Evolutionary conservation across 2,797 vertebrate species (phyloP), one percentile per base, ranked within the genome.

Genomic region (Chloroceryle inda): DNA sequence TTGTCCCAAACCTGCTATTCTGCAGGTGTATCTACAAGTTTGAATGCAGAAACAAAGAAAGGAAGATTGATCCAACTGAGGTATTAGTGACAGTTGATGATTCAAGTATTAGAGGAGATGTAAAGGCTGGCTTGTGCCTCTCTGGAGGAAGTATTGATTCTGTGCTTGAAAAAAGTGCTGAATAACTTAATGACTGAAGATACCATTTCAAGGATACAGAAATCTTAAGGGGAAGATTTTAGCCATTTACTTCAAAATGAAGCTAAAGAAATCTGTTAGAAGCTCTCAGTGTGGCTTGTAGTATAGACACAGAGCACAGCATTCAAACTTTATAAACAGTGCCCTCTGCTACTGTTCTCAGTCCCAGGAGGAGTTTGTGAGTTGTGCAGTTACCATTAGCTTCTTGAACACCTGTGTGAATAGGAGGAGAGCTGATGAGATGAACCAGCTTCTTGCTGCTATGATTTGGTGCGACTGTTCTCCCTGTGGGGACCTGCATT

Each of bases 401-500:
- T 71, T 62, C 49, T 72, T 68, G 42, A n/a, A 11, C 20, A 44
- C 17, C 11, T 50, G 0, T 53, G 75, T 81, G 83, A 42, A 67
- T 45, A 44, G 17, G 35, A 76, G 62, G 55, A 62, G 67, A 44
- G 35, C 2, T 58, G 79, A 55, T 69, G 29, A 64, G 45, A 11
- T 63, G 45, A 80, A 21, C 11, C 17, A 66, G 15, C 9, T 77
- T 58, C 79, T 83, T 67, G 42, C 37, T 88, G 67, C 7, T 73
- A 7, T 2, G 13, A 37, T 27, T 73, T 16, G 7, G 23, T 71
- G 35, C 24, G 64, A 11, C 33, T 69, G 7, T 76, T 29, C 11
- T 87, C 22, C 13, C 81, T 0, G 0, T 35, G 33, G 7, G 33
- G 7, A 23, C 17, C 3, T 1, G 5, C 11, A 21, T 53, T 17